These are phyloP conservation scores for Graptemys geographica DNA, from an alignment of 2,797 vertebrate genomes.

Conservation along the genomic window DNA sequence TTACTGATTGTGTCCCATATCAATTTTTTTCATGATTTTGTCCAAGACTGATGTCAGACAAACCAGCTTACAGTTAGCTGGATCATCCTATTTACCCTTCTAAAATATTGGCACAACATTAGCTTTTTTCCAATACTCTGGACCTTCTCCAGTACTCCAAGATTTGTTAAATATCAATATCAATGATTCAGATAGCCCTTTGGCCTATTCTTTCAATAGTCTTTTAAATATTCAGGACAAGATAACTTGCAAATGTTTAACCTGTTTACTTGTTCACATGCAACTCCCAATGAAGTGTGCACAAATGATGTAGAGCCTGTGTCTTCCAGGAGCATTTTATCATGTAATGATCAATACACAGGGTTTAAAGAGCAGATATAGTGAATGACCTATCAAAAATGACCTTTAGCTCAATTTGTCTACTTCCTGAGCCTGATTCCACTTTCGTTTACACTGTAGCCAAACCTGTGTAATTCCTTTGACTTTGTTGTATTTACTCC, in stretches of 20 bases:
- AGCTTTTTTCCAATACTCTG: not conserved
- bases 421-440: not conserved
- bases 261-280: not conserved
- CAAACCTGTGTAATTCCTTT: not conserved
- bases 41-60: not conserved
- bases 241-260: not conserved
- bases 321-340: not conserved
- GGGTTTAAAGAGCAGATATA: not conserved
- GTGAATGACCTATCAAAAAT: not conserved
- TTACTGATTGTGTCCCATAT: not conserved
- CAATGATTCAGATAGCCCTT: not conserved
- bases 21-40: not conserved
- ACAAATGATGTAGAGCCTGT: not conserved
- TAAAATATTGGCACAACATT: not conserved
- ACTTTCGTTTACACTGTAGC: not conserved
- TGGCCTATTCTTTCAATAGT: not conserved
- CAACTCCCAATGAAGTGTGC: not conserved
- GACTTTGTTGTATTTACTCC: not conserved
- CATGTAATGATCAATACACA: not conserved
- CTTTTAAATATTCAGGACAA: not conserved
- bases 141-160: not conserved
- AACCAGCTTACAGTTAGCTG: not conserved
- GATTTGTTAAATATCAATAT: not conserved
- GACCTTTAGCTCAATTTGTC: not conserved
- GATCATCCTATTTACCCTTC: not conserved